Evolutionary conservation across 2,797 vertebrate species (phyloP), one percentile per base, ranked within the genome.

Genomic region (Acanthopagrus latus): DNA sequence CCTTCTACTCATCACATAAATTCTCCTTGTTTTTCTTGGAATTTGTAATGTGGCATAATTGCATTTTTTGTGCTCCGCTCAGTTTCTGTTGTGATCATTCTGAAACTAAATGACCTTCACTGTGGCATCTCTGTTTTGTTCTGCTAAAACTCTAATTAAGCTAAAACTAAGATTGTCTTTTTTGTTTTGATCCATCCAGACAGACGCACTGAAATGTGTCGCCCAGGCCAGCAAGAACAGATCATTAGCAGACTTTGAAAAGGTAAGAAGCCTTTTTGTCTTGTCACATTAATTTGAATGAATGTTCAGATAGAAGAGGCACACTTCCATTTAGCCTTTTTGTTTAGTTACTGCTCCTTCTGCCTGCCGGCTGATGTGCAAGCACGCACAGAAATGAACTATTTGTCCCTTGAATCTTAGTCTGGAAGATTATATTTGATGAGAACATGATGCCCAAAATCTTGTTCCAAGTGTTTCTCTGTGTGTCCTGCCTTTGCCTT

Each of bases 181-280:
- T 72, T 38, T 55, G 9, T 76, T 10, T 81, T 90, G 60, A 27
- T 84, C 83, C 75, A 1, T 89, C 48, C 87, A 99, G 98, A 99
- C 98, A 80, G 98, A 99, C 92, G 97, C 98, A 50, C 90, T 99
- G 92, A 99, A 97, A 90, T 96, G 97, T 78, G 96, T 99, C 90
- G 98, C 98, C 77, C 97, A 97, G 89, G 98, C 98, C 90, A 97
- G 98, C 91, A 99, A 99, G 96, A 99, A 99, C 95, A 95, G 98
- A 88, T 99, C 98, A 1, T 95, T 99, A 96, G 98, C 98, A 86
- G 98, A 99, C 88, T 99, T 99, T 94, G 98, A 99, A 91, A 99
- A 98, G 96, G 98, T 99, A 79, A 87, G 79, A 83, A 29, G 57
- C 2, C 0, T 13, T 74, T 41, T 25, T 3, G 21, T 66, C 4